Base-by-base conservation (phyloP, 2,113 vertebrate species). In the Dendropsophus ebraccatus region DNA sequence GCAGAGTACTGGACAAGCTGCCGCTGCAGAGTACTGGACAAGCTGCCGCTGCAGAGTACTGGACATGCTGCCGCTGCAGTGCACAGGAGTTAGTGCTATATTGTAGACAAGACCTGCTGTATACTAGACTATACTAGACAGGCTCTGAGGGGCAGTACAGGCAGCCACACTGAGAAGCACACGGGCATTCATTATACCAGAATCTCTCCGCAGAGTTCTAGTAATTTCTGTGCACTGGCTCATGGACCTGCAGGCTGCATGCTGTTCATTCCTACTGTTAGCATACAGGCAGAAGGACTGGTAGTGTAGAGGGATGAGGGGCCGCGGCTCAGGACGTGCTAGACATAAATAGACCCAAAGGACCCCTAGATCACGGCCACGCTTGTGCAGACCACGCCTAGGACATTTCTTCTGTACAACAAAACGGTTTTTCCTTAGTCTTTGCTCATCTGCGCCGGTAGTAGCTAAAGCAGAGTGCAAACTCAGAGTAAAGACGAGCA, bases 381-480 rank as follows among this genome's bases (percentile, higher is more conserved):
- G 77, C 54, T 45, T 60, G 54, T 45, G 77, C 77, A 41, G 35
- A 50, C 58, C 32, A 70, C 23, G 56, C 77, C 28, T 13, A 47
- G 23, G 74, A 76, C 49, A 3, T 37, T 58, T 11, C 4, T 74
- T 41, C 45, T 30, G 28, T 69, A 70, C 19, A 75, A 74, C 11
- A 76, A 76, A 50, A 56, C 52, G n/a, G n/a, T 10, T 78, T 73
- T 73, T 56, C 19, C 10, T 37, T 17, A 25, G 54, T 54, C 12
- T 37, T 35, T 2, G 11, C 32, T 80, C 23, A 12, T n/a, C 37
- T 17, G 49, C 81, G 72, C 81, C 47, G 5, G 65, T 32, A 8
- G 45, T 54, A 23, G 81, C 81, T 52, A 52, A 72, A 52, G 50
- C 67, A 0, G 13, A 52, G 62, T 67, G 79, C 60, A 81, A 67